phyloP scores from a whole-genome alignment of 2,113 vertebrate genomes.

The Lagopus muta region DNA sequence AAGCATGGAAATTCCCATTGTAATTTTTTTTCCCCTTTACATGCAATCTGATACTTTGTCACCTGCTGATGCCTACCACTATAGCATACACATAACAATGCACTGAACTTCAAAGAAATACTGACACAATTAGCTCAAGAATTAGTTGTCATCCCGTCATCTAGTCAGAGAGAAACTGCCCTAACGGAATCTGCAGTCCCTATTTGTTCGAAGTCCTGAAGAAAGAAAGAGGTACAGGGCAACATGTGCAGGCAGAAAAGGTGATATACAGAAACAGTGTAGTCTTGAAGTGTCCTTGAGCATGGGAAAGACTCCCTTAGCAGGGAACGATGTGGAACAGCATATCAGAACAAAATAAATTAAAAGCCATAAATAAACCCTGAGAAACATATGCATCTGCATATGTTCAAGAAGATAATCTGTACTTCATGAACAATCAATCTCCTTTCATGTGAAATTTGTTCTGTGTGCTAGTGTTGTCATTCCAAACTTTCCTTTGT shows the following conservation, averaged over 20 bases:
- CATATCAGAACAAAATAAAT: background rate
- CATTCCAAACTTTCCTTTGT: background rate
- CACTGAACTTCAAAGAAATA: background rate
- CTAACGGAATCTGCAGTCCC: fast-evolving
- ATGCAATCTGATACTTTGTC: background rate
- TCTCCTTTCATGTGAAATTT: background rate
- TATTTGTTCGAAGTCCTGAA: fast-evolving
- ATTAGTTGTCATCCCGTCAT: background rate
- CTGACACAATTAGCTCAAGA: background rate
- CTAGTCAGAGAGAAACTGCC: background rate
- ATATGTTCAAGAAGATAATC: background rate
- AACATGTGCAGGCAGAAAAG: background rate
- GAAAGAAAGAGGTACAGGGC: background rate
- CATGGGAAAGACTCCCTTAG: background rate
- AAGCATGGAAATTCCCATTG: background rate
- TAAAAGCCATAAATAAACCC: background rate
- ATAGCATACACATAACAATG: background rate
- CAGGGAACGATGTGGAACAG: background rate
- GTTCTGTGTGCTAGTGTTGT: background rate
- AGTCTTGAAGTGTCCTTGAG: background rate
- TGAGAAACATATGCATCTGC: background rate
- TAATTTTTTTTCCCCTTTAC: background rate
- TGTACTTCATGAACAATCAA: background rate
- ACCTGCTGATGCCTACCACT: background rate
- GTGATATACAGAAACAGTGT: background rate